Evolutionary conservation across 2,888 invertebrate species (phyloP), one percentile per base, ranked within the genome.

Genomic region (Luffia ferchaultella): DNA sequence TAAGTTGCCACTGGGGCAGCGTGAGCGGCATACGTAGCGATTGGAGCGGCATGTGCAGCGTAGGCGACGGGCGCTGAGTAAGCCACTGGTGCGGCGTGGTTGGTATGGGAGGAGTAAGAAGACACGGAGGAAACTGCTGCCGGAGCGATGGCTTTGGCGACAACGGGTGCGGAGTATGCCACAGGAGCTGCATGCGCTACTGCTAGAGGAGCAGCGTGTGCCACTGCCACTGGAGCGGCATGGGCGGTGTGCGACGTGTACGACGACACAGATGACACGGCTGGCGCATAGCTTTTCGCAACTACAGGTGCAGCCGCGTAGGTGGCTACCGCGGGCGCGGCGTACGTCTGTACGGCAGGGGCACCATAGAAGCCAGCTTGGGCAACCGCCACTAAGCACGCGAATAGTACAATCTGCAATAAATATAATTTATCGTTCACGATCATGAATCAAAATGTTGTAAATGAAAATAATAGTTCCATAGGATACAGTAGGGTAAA

Each of bases 381-480:
- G 59, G 82, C 86, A 48, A 78, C 76, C 51, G 86, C 87, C 68
- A 88, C 71, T 56, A 82, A 70, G 62, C 87, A 79, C 67, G 82
- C 76, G 59, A 89, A 68, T 53, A 86, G 70, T 62, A 88, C 62
- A 59, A 87, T 71, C 86, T 76, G 72, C 18, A 68, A 72, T 30
- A 30, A 30, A 7, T 7, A 30, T 30, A 12, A 7, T 30, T 30
- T n/a, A n/a, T n/a, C n/a, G n/a, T n/a, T n/a, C n/a, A n/a, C n/a
- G n/a, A n/a, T n/a, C n/a, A n/a, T n/a, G n/a, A n/a, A n/a, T n/a
- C n/a, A n/a, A n/a, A n/a, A n/a, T n/a, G n/a, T n/a, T n/a, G n/a
- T n/a, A n/a, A n/a, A n/a, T n/a, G n/a, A n/a, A n/a, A n/a, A n/a
- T n/a, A n/a, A n/a, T n/a, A n/a, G n/a, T n/a, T n/a, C n/a, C n/a